These are phyloP conservation scores for Perdita meconis DNA, from an alignment of 2,888 invertebrate genomes.

Conservation along the genomic window DNA sequence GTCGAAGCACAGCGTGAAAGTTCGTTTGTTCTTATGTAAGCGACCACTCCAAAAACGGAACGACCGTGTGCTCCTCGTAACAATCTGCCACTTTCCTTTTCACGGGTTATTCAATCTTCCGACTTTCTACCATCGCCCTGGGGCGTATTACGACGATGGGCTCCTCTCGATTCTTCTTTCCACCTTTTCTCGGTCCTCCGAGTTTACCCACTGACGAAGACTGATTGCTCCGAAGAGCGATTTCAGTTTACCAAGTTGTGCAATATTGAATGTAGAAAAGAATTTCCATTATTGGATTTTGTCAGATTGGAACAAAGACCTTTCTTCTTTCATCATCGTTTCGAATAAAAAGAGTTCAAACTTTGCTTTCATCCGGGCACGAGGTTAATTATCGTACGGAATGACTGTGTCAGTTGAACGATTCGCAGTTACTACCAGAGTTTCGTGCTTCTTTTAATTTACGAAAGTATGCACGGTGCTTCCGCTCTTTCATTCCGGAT, in stretches of 20 bases:
- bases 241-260: neutral
- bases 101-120: constrained; percentile 77
- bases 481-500: constrained; percentile 1
- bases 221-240: neutral
- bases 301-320: too few relatives aligned
- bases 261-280: neutral
- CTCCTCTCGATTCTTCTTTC: neutral
- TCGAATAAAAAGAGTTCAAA: too few relatives aligned
- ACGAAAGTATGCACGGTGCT: constrained; percentile 17
- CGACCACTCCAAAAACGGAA: constrained; percentile 41
- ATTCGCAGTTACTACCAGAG: neutral
- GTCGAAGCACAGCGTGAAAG: constrained; percentile 59
- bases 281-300: too few relatives aligned
- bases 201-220: neutral
- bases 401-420: constrained; percentile 29
- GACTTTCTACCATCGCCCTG: constrained; percentile 76
- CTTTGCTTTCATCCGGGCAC: neutral
- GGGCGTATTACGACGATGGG: constrained; percentile 31
- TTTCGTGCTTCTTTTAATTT: constrained; percentile 21
- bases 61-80: constrained; percentile 50
- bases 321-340: constrained; percentile 13
- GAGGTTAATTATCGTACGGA: constrained; percentile 16
- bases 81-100: constrained; percentile 78
- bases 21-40: constrained; percentile 57
- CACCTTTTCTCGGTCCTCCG: neutral